Base-by-base conservation (phyloP, 2,888 invertebrate species). In the Habrosyne pyritoides region DNA sequence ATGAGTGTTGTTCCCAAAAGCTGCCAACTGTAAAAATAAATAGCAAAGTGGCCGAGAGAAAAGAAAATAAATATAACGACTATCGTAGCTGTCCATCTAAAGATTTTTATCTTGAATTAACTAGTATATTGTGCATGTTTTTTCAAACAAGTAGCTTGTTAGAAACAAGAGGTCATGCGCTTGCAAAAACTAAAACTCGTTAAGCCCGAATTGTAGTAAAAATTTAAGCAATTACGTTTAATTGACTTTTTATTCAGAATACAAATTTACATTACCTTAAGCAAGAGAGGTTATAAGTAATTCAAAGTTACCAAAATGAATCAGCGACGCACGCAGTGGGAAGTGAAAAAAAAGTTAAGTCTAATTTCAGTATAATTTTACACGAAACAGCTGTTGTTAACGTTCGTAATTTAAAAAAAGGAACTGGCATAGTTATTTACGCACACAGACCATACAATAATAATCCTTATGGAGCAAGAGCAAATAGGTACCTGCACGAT, bases 91-190 rank as follows among this genome's bases (percentile, higher is more conserved):
- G 42, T 42, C 42, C 18, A 42, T 42, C 42, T 42, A 0, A 42
- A 42, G 42, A 42, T 42, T 42, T 36, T 42, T 18, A 42, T 42
- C 42, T 42, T n/a, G 18, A 42, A 42, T 42, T 42, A 42, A 42
- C 42, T 42, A 42, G 42, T 42, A 42, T 18, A 42, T 18, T 42
- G 42, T 42, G 18, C 42, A 42, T 42, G 42, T 42, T 18, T 18
- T 14, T 42, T 8, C 8, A 42, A 42, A 42, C 42, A 42, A 42
- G 42, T 42, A 42, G 42, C 42, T 42, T 18, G 42, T 42, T 42
- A 42, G 42, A 18, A 18, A 42, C 42, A 18, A 42, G 42, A 42
- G 42, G 42, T 42, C 8, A 42, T 14, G 36, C 33, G 33, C 42
- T 42, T 36, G 14, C 36, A 36, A 42, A 42, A 42, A 33, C 33